Percentiles rank a stretch among this genome's conserved stretches.
Conservation (phyloP, 2,797 vertebrate genomes). For the Neopelma chrysocephalum region DNA sequence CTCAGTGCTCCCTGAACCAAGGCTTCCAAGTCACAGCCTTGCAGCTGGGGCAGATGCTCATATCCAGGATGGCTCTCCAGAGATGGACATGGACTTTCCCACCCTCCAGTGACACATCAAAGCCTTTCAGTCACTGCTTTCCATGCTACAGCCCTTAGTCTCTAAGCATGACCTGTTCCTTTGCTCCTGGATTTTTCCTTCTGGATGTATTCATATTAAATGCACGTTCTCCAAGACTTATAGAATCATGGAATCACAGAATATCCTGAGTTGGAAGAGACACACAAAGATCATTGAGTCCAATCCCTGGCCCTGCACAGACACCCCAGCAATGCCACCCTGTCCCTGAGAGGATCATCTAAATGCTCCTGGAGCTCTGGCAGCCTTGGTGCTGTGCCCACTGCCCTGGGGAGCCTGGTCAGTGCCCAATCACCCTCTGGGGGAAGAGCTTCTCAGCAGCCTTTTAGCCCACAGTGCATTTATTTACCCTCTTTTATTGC, state of each 20-base stretch:
- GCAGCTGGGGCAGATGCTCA: neutral
- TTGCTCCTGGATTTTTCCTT: neutral
- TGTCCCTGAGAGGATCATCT: neutral
- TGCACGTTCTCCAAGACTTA: neutral
- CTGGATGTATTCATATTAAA: neutral
- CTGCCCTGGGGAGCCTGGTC: neutral
- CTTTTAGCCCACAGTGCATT: neutral
- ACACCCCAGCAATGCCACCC: neutral
- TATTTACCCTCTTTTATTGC: neutral
- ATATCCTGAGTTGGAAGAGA: neutral
- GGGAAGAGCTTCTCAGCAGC: neutral
- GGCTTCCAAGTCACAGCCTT: neutral
- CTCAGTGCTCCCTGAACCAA: neutral
- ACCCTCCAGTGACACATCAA: neutral
- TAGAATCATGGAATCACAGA: neutral
- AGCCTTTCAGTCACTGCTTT: neutral
- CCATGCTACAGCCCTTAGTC: neutral
- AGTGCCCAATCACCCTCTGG: neutral
- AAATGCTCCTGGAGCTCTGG: neutral
- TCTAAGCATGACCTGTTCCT: neutral
- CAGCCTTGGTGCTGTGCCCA: neutral
- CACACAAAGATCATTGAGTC: neutral
- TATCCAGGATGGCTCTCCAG: neutral
- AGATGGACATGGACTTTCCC: neutral
- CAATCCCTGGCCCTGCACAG: neutral